phyloP scores from a whole-genome alignment of 2,797 vertebrate species.

The Phoebastria nigripes region DNA sequence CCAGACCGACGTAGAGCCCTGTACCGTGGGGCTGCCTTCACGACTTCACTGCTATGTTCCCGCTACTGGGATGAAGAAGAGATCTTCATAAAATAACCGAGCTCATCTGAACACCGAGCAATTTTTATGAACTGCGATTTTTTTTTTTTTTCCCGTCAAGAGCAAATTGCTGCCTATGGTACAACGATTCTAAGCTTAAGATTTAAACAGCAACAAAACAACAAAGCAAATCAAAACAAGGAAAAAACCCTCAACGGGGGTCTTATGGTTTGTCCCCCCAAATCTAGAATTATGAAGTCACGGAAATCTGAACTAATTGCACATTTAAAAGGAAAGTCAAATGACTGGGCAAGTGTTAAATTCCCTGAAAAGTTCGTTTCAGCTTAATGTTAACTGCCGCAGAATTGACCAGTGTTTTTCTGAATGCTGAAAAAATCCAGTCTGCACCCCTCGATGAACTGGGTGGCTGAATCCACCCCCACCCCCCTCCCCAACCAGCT shows the following conservation, averaged over 20 bases:
- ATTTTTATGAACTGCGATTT: not conserved
- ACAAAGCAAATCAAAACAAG: not conserved
- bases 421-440: not conserved
- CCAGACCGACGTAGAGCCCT: accelerated
- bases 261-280: not conserved
- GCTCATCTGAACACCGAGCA: not conserved
- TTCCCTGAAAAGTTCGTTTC: not conserved
- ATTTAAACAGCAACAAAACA: not conserved
- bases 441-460: not conserved
- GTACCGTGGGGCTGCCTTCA: not conserved
- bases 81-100: not conserved
- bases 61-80: accelerated
- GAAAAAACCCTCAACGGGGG: accelerated
- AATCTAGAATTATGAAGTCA: not conserved
- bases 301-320: not conserved
- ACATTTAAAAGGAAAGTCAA: not conserved
- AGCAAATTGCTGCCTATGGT: not conserved
- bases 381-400: not conserved
- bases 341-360: not conserved
- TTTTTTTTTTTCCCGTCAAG: not conserved
- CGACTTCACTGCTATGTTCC: accelerated
- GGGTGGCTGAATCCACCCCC: not conserved
- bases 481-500: not conserved
- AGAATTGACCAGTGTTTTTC: not conserved
- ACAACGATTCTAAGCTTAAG: not conserved